Conservation (phyloP, 2,888 invertebrate species). For the Phytoseiulus persimilis region DNA sequence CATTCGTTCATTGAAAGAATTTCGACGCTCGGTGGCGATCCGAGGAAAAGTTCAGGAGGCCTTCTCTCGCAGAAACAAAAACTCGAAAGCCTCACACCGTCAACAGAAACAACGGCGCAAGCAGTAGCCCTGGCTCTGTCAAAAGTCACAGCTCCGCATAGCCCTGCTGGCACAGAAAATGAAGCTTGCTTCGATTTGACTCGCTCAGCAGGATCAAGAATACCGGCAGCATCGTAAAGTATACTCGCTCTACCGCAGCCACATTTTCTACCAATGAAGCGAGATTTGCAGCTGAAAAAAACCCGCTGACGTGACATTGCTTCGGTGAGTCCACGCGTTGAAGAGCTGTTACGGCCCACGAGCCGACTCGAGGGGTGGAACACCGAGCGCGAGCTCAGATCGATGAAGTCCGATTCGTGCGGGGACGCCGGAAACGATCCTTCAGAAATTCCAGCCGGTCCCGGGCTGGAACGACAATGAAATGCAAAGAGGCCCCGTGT, state of each 20-base stretch:
- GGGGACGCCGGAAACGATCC: too few relatives aligned
- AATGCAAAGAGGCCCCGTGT: too few relatives aligned
- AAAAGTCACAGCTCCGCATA: neutral
- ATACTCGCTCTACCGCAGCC: neutral
- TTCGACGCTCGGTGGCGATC: neutral
- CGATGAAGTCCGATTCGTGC: too few relatives aligned
- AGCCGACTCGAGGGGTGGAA: neutral
- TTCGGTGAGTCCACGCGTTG: neutral
- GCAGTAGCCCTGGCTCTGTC: neutral
- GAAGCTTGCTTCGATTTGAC: neutral
- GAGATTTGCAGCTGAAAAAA: neutral
- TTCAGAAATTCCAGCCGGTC: too few relatives aligned
- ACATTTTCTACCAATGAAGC: neutral
- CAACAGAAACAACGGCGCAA: neutral
- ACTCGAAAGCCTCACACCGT: neutral
- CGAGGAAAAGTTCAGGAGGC: neutral
- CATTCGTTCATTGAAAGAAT: too few relatives aligned
- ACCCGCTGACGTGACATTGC: neutral
- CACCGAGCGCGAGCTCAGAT: neutral
- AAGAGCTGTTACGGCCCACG: neutral
- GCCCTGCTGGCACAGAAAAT: neutral
- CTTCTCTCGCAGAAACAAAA: neutral
- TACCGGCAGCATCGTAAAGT: neutral
- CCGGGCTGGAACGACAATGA: too few relatives aligned
- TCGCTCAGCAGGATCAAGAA: neutral